Percentiles rank a stretch among this genome's conserved stretches.
These are phyloP conservation scores for Psophia crepitans DNA, from an alignment of 2,113 vertebrate genomes.

Conservation along the genomic window DNA sequence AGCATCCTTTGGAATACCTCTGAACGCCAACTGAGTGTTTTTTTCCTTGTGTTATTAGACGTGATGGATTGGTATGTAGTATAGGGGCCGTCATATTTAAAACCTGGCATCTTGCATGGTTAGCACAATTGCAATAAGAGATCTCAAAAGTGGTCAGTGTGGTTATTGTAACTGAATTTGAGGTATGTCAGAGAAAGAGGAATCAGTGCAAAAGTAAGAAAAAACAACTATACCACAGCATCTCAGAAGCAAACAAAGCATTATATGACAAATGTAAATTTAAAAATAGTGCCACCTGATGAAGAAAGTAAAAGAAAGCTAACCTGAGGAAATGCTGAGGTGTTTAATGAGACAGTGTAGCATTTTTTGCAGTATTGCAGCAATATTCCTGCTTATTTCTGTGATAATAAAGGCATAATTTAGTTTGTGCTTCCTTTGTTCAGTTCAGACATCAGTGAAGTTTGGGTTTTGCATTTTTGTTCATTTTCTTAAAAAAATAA, in stretches of 20 bases:
- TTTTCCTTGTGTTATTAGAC: not conserved
- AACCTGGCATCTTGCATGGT: not conserved
- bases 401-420: not conserved
- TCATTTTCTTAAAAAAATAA: not conserved
- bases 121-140: not conserved
- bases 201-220: not conserved
- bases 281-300: not conserved
- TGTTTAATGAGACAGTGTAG: not conserved
- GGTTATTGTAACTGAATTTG: not conserved
- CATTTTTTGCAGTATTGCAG: not conserved
- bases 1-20: not conserved
- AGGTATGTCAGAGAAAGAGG: not conserved
- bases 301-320: not conserved
- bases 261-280: not conserved
- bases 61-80: not conserved
- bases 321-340: rapidly evolving
- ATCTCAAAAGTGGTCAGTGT: not conserved
- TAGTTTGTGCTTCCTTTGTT: not conserved
- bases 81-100: not conserved
- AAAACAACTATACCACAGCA: rapidly evolving
- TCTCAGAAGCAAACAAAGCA: not conserved
- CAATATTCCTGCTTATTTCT: not conserved
- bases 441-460: not conserved
- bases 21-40: not conserved
- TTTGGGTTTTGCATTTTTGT: not conserved